These are phyloP conservation scores for Uropsilus gracilis DNA, from an alignment of 2,113 vertebrate species.

Conservation along the genomic window DNA sequence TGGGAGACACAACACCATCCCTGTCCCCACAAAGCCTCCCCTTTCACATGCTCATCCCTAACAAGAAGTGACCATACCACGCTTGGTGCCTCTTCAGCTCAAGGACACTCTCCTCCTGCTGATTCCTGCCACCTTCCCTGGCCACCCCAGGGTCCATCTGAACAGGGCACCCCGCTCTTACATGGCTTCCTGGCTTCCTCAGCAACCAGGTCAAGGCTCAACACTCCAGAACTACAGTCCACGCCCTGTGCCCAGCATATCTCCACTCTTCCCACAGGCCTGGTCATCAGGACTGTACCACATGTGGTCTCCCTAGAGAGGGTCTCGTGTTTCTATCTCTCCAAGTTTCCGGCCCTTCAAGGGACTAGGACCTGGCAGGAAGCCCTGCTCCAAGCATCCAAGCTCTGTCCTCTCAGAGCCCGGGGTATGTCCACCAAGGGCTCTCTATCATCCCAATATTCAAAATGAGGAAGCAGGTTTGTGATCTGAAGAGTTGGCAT, in stretches of 20 bases:
- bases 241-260: no score
- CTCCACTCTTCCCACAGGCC: no score
- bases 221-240: background rate
- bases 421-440: background rate
- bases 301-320: fast-evolving
- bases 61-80: fast-evolving
- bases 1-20: fast-evolving
- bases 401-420: background rate
- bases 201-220: background rate
- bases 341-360: no score
- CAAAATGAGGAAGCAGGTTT: background rate
- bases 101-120: background rate
- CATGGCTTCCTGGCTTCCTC: background rate
- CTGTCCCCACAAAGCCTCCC: no score
- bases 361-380: background rate
- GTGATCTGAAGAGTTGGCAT: background rate
- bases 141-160: fast-evolving
- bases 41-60: background rate
- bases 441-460: background rate
- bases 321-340: background rate
- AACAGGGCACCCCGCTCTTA: no score
- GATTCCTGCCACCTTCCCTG: no score
- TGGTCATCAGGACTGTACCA: fast-evolving
- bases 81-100: background rate
- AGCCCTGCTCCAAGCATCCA: background rate